Evolutionary conservation across 92 coral and sea anemone species (phyloP), one percentile per base, ranked within the genome.

Genomic region (Porites cylindrica): DNA sequence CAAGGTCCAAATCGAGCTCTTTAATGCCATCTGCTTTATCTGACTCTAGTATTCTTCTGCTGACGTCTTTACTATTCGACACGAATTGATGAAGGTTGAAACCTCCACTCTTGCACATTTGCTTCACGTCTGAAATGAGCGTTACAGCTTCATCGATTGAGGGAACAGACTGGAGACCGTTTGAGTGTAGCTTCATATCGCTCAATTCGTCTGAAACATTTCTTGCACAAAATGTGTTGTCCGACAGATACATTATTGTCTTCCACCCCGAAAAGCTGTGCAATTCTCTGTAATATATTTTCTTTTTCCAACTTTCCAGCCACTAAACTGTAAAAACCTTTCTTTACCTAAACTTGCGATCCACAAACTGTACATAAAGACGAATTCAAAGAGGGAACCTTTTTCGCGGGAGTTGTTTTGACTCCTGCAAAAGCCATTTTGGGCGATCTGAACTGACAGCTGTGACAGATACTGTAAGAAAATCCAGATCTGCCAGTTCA

Each of bases 161-260:
- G 32, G 32, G 32, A 29, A 29, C 32, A 29, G 32, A 29, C 32
- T 29, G 3, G 3, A 29, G 32, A 52, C 54, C 67, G 78, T 66
- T 76, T 52, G 19, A 85, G 84, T 4, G 83, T 72, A 73, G 43
- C 58, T 21, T 65, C 82, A 66, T 54, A 85, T 47, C 83, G 52
- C 52, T 85, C 83, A 52, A 85, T 18, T 66, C 19, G 14, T 20
- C 90, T 43, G 53, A 86, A 86, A 58, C 79, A 78, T 67, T 86
- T 86, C 79, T 85, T 85, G 83, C 83, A 77, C 10, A 77, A 24
- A 16, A 76, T 10, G 53, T 20, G 51, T 18, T 82, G 79, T 61
- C 88, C 81, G 52, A 75, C 68, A 53, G 56, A 59, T 10, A 23
- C 51, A 12, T 53, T 68, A 54, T 70, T 10, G 20, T 70, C 75